These are phyloP conservation scores for Perccottus glenii DNA, from an alignment of 2,113 vertebrate species.

Conservation along the genomic window DNA sequence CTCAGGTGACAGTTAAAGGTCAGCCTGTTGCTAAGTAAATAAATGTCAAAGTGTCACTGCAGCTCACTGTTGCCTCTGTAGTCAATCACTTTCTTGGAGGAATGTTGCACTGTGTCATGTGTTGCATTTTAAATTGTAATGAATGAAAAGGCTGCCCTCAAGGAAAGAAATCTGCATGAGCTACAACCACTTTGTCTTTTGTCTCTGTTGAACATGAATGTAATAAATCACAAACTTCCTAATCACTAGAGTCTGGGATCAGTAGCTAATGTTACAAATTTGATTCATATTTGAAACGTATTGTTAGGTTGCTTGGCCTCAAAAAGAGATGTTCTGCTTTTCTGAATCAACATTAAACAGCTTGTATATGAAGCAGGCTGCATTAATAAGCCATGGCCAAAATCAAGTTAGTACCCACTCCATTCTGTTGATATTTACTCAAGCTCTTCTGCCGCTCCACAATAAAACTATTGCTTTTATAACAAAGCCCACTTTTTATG, in stretches of 20 bases:
- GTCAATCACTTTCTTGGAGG: background rate
- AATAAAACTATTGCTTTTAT: constrained; percentile 19
- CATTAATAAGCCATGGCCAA: constrained; percentile 26
- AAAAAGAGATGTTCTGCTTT: background rate
- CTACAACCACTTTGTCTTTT: constrained; percentile 5
- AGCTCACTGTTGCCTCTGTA: constrained; percentile 13
- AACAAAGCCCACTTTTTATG: constrained; percentile 21
- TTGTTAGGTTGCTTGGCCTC: background rate
- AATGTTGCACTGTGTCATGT: constrained; percentile 4
- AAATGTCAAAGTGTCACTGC: constrained; percentile 10
- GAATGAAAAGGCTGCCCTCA: constrained; percentile 11
- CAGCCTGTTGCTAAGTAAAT: constrained; percentile 36
- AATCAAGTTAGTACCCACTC: constrained; percentile 20
- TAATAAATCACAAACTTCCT: constrained; percentile 4
- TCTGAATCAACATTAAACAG: constrained; percentile 17
- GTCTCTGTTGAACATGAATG: constrained; percentile 8
- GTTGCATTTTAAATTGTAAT: constrained; percentile 15
- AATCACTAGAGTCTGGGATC: background rate
- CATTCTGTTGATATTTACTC: constrained; percentile 11
- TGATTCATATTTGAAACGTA: no score
- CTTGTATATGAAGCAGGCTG: constrained; percentile 14
- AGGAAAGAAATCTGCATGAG: constrained; percentile 7
- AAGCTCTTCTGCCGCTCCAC: background rate
- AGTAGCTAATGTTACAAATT: background rate
- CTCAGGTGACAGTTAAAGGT: constrained; percentile 50